Percentiles rank a stretch among this genome's conserved stretches.
phyloP scores from a whole-genome alignment of 2,888 invertebrate species.

The Stictocephala bisonia region DNA sequence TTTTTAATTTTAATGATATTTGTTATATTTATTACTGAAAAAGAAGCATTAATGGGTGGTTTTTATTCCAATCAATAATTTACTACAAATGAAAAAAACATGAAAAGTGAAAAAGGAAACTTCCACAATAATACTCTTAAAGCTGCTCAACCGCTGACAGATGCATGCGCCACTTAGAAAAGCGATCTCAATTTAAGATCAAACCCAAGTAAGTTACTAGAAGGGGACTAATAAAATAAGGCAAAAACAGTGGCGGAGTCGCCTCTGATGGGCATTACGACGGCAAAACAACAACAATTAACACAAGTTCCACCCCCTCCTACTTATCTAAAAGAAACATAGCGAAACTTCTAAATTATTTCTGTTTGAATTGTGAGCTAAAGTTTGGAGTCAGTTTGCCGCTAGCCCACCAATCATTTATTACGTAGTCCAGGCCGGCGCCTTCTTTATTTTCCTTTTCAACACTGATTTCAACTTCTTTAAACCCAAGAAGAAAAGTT shows the following conservation, averaged over 20 bases:
- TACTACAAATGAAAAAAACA: too few relatives aligned
- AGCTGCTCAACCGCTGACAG: too few relatives aligned
- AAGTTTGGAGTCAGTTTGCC: constrained; percentile 27
- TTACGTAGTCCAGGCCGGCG: constrained; percentile 42
- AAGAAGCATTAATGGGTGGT: too few relatives aligned
- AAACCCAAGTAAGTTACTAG: too few relatives aligned
- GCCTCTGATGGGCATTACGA: constrained; percentile 17
- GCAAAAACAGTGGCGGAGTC: constrained; percentile 25
- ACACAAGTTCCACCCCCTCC: constrained; percentile 37
- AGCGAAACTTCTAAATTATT: constrained; percentile 47
- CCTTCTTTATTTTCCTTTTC: constrained; percentile 42
- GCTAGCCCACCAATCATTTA: constrained; percentile 43
- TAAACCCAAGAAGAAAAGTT: constrained; percentile 32
- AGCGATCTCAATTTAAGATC: too few relatives aligned
- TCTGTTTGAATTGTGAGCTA: constrained; percentile 46
- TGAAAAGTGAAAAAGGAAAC: too few relatives aligned
- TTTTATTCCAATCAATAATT: too few relatives aligned
- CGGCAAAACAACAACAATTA: constrained; percentile 35
- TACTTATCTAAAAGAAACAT: constrained; percentile 48
- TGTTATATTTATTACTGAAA: too few relatives aligned
- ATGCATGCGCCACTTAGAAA: too few relatives aligned
- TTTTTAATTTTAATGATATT: too few relatives aligned
- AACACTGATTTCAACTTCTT: constrained; percentile 33
- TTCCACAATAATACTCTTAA: too few relatives aligned
- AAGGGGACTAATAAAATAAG: constrained; percentile 38